phyloP scores from a whole-genome alignment of 2,888 invertebrate genomes.

The Phytoseiulus persimilis region DNA sequence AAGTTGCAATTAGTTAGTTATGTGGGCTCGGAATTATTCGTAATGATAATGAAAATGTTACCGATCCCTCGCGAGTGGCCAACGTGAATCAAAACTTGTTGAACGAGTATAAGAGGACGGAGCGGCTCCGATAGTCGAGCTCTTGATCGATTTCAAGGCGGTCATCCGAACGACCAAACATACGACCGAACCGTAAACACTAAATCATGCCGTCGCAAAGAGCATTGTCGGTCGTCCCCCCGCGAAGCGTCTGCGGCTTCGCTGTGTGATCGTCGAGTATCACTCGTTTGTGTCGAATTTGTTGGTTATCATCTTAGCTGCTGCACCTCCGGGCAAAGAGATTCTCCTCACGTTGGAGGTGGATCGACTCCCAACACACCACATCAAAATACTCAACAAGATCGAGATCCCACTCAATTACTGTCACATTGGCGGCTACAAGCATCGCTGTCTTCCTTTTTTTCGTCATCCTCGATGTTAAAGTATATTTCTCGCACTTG shows the following conservation, averaged over 20 bases:
- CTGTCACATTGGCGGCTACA: neutral
- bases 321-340: neutral
- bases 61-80: neutral
- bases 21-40: neutral
- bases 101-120: neutral
- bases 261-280: neutral
- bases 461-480: neutral
- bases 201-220: neutral
- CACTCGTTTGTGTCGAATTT: neutral
- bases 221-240: neutral
- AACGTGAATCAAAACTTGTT: neutral
- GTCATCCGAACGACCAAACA: neutral
- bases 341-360: constrained; percentile 5
- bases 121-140: neutral
- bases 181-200: no score
- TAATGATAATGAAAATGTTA: neutral
- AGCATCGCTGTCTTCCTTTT: neutral
- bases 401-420: neutral
- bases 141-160: neutral
- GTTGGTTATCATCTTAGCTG: neutral
- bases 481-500: neutral
- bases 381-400: neutral
- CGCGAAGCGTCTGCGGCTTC: neutral
- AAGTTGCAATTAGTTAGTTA: neutral
- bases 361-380: neutral